These are phyloP conservation scores for Pteruthius melanotis DNA, from an alignment of 2,113 vertebrate species.

Conservation along the genomic window DNA sequence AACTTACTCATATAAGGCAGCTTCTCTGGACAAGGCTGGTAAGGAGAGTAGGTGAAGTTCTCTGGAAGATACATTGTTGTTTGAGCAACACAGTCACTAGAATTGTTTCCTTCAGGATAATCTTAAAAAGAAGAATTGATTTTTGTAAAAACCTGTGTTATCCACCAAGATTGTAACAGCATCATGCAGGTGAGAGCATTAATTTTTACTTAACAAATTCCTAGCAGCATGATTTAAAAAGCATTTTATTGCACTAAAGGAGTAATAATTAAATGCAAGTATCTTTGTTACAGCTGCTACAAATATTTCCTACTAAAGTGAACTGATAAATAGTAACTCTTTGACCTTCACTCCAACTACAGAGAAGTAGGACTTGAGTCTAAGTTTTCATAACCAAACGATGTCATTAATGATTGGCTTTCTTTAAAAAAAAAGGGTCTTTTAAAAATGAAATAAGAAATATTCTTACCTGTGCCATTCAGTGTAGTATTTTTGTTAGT, in stretches of 20 bases:
- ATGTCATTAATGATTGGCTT: neutral
- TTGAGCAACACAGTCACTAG: conserved; percentile 88
- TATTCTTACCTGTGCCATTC: conserved; percentile 89
- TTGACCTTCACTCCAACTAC: neutral
- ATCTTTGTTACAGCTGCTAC: neutral
- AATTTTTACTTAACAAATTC: neutral
- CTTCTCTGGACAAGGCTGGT: conserved; percentile 90
- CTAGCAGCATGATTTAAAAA: neutral
- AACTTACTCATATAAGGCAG: conserved; percentile 98
- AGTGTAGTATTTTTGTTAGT: conserved; percentile 93
- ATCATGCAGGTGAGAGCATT: neutral
- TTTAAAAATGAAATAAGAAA: neutral
- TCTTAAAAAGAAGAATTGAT: conserved; percentile 73
- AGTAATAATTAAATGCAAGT: neutral
- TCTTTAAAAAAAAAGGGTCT: neutral
- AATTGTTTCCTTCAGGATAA: conserved; percentile 92
- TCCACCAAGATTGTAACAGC: neutral
- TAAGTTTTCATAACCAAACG: neutral
- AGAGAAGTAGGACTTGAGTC: neutral
- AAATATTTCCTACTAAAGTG: neutral
- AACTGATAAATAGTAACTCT: neutral
- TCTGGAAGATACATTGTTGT: conserved; percentile 92
- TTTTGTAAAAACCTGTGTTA: neutral
- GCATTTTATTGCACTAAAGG: neutral
- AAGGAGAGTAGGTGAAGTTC: conserved; percentile 92